Percentiles rank a stretch among this genome's conserved stretches.
phyloP scores from a whole-genome alignment of 2,797 vertebrate species.

The Vireo griseus region DNA sequence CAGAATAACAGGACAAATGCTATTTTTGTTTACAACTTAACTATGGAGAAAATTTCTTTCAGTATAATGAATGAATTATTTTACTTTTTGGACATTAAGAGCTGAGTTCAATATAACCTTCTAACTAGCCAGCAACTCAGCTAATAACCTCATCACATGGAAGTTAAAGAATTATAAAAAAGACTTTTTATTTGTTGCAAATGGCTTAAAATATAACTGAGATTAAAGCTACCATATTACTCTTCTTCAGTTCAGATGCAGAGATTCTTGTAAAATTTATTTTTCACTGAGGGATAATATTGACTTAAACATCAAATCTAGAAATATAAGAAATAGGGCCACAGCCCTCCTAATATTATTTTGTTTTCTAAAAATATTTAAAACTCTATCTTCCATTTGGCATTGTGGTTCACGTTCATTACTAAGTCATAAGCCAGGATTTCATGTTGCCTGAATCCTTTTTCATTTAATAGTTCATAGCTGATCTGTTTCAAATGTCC shows the following conservation, averaged over 20 bases:
- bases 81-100: slow-evolving; percentile 49
- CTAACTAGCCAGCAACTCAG: slow-evolving; percentile 18
- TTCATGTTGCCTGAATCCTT: slow-evolving; percentile 52
- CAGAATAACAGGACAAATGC: slow-evolving; percentile 28
- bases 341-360: slow-evolving; percentile 16
- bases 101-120: slow-evolving; percentile 48
- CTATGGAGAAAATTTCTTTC: slow-evolving; percentile 42
- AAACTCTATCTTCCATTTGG: slow-evolving; percentile 60
- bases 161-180: slow-evolving; percentile 18
- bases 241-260: slow-evolving; percentile 20
- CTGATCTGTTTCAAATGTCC: slow-evolving; percentile 44
- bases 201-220: slow-evolving; percentile 32
- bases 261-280: neutral
- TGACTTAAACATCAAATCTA: slow-evolving; percentile 51
- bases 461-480: slow-evolving; percentile 51
- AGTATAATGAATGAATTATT: slow-evolving; percentile 17
- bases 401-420: slow-evolving; percentile 36
- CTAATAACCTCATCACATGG: neutral
- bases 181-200: slow-evolving; percentile 10
- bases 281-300: slow-evolving; percentile 46
- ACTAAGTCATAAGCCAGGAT: slow-evolving; percentile 38
- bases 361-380: slow-evolving; percentile 58
- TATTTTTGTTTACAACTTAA: slow-evolving; percentile 39
- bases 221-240: slow-evolving; percentile 49
- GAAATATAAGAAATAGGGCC: slow-evolving; percentile 45